Percentiles rank a stretch among this genome's conserved stretches.
Conservation (phyloP, 1,140 invertebrate species). For the Rhysida immarginata region DNA sequence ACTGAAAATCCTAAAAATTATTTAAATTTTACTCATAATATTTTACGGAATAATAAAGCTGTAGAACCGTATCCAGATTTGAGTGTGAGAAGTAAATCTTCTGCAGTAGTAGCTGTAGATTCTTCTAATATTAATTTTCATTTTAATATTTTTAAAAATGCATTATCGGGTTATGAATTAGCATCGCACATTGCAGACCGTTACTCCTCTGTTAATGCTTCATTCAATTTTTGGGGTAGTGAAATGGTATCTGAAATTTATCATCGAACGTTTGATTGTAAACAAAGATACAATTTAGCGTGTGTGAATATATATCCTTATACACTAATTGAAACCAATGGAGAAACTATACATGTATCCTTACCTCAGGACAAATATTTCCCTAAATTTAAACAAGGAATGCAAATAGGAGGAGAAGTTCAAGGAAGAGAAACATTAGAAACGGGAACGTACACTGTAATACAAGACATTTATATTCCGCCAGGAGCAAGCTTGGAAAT, state of each 20-base stretch:
- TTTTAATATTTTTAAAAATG: constrained; percentile 86
- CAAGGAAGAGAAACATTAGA: constrained; percentile 43
- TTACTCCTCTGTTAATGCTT: constrained; percentile 81
- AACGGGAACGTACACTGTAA: constrained; percentile 64
- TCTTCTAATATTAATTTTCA: constrained; percentile 71
- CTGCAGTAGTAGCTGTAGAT: constrained; percentile 75
- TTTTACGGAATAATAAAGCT: constrained; percentile 69
- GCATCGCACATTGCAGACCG: constrained; percentile 89
- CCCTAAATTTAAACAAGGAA: neutral
- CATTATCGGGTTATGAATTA: constrained; percentile 77
- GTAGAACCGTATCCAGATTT: constrained; percentile 65
- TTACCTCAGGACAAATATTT: neutral
- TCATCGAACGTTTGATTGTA: constrained; percentile 62
- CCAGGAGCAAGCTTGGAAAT: constrained; percentile 72
- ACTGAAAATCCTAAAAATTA: no score
- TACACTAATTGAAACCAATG: constrained; percentile 60
- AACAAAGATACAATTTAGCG: constrained; percentile 80
- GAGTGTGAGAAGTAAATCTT: constrained; percentile 69
- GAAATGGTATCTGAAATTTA: constrained; percentile 60
- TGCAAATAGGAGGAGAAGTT: constrained; percentile 39
- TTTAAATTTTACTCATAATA: constrained; percentile 78
- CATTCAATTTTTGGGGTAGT: constrained; percentile 83
- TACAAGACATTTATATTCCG: constrained; percentile 74
- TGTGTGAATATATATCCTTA: constrained; percentile 73
- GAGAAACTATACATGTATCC: constrained; percentile 10